Conservation (phyloP, 1,140 invertebrate species). For the Macrobrachium nipponense region DNA sequence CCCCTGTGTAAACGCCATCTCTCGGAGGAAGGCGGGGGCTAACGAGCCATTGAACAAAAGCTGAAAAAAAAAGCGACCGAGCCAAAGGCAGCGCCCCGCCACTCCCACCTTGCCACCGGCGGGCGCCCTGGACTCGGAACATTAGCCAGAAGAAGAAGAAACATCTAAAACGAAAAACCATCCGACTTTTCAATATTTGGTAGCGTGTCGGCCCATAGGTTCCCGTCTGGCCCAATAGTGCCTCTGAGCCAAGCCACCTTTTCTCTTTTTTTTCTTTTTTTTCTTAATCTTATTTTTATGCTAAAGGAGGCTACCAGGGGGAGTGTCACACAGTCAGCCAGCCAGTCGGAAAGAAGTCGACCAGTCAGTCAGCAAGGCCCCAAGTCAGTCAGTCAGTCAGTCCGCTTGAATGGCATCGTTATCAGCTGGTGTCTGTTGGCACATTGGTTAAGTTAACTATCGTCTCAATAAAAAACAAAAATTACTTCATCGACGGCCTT, state of each 20-base stretch:
- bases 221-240: conserved; percentile 39
- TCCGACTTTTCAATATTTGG: conserved; percentile 3
- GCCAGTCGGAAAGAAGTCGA: conserved; percentile 4
- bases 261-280: no score
- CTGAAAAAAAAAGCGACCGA: neutral
- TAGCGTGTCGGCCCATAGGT: neutral
- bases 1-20: conserved; percentile 1
- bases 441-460: conserved; percentile 57
- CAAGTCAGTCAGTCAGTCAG: conserved; percentile 56
- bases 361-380: conserved; percentile 16
- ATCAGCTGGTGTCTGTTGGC: conserved; percentile 54
- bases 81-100: neutral
- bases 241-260: conserved; percentile 30
- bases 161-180: neutral
- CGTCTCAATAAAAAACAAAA: conserved; percentile 59
- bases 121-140: neutral
- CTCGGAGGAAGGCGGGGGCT: conserved; percentile 3
- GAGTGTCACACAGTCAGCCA: conserved; percentile 55
- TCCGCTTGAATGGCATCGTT: conserved; percentile 43
- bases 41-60: neutral
- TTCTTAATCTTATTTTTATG: neutral
- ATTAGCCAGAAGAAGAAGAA: neutral
- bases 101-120: neutral
- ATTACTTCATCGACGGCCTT: conserved; percentile 24
- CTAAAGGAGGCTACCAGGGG: conserved; percentile 42